These are phyloP conservation scores for Plebejus anna DNA, from an alignment of 2,888 invertebrate species.

Conservation along the genomic window DNA sequence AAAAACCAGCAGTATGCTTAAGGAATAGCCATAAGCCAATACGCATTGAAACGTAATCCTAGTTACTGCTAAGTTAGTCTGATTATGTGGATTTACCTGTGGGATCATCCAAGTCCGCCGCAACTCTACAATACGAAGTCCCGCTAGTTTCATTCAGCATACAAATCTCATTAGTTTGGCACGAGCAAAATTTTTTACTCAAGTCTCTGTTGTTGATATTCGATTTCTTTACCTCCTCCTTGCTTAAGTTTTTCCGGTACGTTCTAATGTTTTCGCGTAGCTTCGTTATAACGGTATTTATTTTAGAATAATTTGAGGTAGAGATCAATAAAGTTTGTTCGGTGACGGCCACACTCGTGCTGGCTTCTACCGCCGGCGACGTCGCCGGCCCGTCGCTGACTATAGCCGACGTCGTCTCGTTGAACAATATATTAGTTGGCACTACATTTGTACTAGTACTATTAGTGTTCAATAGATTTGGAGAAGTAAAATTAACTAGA, in stretches of 20 bases:
- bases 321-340: constrained; percentile 44
- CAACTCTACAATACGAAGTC: constrained; percentile 76
- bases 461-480: constrained; percentile 61
- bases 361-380: constrained; percentile 40
- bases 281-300: constrained; percentile 58
- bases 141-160: constrained; percentile 81
- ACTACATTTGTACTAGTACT: constrained; percentile 68
- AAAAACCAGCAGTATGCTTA: background rate
- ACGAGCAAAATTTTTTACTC: constrained; percentile 71
- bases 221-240: constrained; percentile 48
- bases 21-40: background rate
- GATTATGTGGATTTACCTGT: constrained; percentile 64
- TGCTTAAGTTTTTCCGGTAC: constrained; percentile 57
- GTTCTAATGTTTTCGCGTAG: constrained; percentile 70
- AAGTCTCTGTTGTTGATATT: constrained; percentile 64
- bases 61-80: background rate
- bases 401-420: constrained; percentile 57
- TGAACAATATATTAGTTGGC: constrained; percentile 62
- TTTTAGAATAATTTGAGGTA: constrained; percentile 49
- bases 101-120: constrained; percentile 77
- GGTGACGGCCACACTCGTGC: constrained; percentile 44
- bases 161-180: constrained; percentile 81
- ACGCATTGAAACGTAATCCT: background rate
- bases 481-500: constrained; percentile 72
- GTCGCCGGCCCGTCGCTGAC: constrained; percentile 51